These are phyloP conservation scores for Chrysolina oricalcia DNA, from an alignment of 2,888 invertebrate species.

Conservation along the genomic window DNA sequence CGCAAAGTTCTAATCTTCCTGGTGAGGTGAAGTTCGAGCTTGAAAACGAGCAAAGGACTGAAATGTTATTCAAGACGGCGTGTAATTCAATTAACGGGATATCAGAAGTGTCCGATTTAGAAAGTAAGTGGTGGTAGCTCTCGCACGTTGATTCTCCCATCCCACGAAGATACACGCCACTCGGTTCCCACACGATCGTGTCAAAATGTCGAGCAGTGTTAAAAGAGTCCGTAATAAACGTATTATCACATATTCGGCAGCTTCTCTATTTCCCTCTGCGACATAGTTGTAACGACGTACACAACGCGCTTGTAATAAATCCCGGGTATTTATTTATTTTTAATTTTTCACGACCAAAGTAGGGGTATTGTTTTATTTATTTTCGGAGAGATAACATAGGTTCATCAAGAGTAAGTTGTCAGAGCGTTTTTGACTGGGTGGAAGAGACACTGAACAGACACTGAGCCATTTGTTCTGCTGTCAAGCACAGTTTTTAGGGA, in stretches of 20 bases:
- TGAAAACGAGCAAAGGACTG: neutral
- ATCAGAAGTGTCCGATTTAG: neutral
- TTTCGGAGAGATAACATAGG: neutral
- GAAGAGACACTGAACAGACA: neutral
- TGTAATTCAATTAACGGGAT: conserved; percentile 16
- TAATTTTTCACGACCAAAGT: neutral
- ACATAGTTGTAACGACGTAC: conserved; percentile 13
- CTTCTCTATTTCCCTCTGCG: conserved; percentile 48
- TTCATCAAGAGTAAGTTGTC: neutral
- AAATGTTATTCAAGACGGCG: neutral
- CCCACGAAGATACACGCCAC: conserved; percentile 54
- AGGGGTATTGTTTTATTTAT: neutral
- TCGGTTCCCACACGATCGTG: conserved; percentile 60
- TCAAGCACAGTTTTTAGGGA: too few species aligned
- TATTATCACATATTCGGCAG: conserved; percentile 55
- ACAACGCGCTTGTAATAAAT: conserved; percentile 21
- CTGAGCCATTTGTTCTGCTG: neutral
- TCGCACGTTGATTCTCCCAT: conserved; percentile 48
- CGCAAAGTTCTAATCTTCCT: too few species aligned
- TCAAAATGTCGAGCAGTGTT: conserved; percentile 62
- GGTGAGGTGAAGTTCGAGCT: too few species aligned
- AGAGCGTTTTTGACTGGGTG: neutral
- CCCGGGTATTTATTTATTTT: conserved; percentile 18
- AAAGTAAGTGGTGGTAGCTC: conserved; percentile 40
- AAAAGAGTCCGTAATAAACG: conserved; percentile 60